phyloP scores from a whole-genome alignment of 2,113 vertebrate species.

The Oplegnathus fasciatus region DNA sequence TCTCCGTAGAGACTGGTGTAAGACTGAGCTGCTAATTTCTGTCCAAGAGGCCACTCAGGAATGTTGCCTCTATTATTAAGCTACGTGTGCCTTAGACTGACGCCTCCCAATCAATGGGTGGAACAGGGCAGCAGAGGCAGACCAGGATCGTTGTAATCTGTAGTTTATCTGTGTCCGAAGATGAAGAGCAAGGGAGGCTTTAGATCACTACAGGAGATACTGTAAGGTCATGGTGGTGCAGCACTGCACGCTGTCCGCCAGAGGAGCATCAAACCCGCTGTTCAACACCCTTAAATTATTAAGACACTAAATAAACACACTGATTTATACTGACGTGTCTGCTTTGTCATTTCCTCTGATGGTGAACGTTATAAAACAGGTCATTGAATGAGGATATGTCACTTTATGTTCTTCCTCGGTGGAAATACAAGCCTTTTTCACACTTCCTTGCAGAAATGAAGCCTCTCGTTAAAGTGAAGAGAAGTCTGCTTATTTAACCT shows the following conservation, averaged over 20 bases:
- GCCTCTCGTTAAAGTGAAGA: constrained; percentile 33
- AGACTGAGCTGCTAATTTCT: constrained; percentile 72
- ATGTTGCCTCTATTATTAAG: constrained; percentile 56
- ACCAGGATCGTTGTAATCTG: constrained; percentile 52
- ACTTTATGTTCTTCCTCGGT: background rate
- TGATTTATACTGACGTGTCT: constrained; percentile 70
- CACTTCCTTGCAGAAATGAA: constrained; percentile 28
- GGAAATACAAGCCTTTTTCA: background rate
- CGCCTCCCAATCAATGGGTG: constrained; percentile 28
- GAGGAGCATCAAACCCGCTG: constrained; percentile 49
- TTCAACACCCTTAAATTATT: constrained; percentile 81
- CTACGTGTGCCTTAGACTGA: constrained; percentile 64
- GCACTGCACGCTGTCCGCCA: constrained; percentile 4
- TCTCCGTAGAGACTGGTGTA: constrained; percentile 72
- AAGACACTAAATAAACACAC: constrained; percentile 77
- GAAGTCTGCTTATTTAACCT: constrained; percentile 35
- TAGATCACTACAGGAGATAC: constrained; percentile 54
- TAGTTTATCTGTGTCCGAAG: constrained; percentile 45
- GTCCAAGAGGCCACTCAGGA: constrained; percentile 57
- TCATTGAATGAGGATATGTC: constrained; percentile 6
- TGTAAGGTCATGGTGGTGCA: constrained; percentile 47
- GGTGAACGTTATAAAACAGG: background rate
- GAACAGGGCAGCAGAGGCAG: constrained; percentile 26
- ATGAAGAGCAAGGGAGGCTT: constrained; percentile 46
- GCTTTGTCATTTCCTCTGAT: constrained; percentile 35